phyloP scores from a whole-genome alignment of 2,797 vertebrate genomes.

The Hybognathus amarus region DNA sequence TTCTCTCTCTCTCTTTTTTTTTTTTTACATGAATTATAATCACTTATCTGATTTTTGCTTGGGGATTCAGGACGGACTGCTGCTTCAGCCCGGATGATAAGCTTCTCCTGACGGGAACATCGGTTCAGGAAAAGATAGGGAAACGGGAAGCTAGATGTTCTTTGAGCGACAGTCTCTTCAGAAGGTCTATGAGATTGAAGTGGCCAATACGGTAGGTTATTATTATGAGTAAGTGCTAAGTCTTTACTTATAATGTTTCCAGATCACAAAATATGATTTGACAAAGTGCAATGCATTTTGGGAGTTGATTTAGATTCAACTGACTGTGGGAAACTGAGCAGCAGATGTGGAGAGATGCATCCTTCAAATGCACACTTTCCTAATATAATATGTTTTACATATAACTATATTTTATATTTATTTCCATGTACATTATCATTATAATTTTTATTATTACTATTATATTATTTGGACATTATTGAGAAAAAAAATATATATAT shows the following conservation, averaged over 20 bases:
- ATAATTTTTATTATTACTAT: background rate
- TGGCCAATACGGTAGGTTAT: slow-evolving; percentile 88
- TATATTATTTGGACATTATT: background rate
- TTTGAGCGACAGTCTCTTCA: slow-evolving; percentile 88
- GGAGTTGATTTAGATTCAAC: background rate
- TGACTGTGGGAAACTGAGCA: too few species aligned
- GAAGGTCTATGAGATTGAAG: slow-evolving; percentile 91
- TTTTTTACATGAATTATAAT: too few species aligned
- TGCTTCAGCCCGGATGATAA: slow-evolving; percentile 98
- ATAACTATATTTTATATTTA: background rate
- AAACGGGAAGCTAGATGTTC: slow-evolving; percentile 90
- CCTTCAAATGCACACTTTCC: too few species aligned
- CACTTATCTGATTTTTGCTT: accelerated
- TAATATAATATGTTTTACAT: background rate
- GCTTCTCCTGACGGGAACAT: slow-evolving; percentile 93
- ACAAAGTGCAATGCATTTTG: background rate
- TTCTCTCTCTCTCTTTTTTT: background rate
- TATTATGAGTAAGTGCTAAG: slow-evolving; percentile 4
- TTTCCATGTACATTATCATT: background rate
- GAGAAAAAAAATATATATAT: too few species aligned
- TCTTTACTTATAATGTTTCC: background rate
- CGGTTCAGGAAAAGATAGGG: slow-evolving; percentile 91
- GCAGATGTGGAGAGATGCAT: too few species aligned
- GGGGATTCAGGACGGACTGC: slow-evolving; percentile 90
- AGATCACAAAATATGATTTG: background rate